Base-by-base conservation (phyloP, 2,888 invertebrate genomes). In the Heliconius sara region DNA sequence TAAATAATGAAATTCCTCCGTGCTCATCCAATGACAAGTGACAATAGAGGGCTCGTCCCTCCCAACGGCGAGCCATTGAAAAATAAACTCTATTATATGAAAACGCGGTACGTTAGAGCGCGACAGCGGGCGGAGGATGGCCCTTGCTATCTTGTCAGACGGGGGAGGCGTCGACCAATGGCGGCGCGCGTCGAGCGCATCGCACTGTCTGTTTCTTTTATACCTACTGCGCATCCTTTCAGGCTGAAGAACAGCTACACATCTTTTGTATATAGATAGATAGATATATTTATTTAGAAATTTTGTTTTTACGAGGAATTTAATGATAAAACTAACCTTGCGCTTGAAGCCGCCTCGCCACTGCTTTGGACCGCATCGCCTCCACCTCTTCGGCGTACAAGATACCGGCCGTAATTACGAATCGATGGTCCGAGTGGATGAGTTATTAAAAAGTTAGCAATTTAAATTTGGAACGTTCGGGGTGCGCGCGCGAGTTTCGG, bases 361-460 rank as follows among this genome's bases (percentile, higher is more conserved):
- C 96, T 88, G 97, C 96, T 92, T 97, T 97, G 85, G 96, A 96
- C 95, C 97, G 96, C 97, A 97, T 97, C 93, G 95, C 90, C 89
- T 89, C 90, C 87, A 88, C 87, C 80, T 85, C 84, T 84, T 91
- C 86, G 84, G 86, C 85, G 86, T 87, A 88, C 87, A 88, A 87
- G 89, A 90, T 88, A 89, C 88, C 89, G 86, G 85, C 86, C 86
- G 91, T 88, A 89, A 91, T 90, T 85, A 91, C 88, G 90, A 87
- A 93, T 93, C 93, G 92, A 93, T 92, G 92, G 85, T 90, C 84
- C 84, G 79, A 76, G 68, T 85, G 10, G 63, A 84, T 84, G 83
- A 82, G 79, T 78, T 81, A 85, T 88, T 85, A 83, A 88, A 91
- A 92, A 90, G 88, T 90, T 89, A 25, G 83, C 81, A 83, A 87